A percentile compares a stretch with the other conserved stretches of the same genome.
Conservation (phyloP, 2,113 vertebrate genomes). For the Varanus salvator region DNA sequence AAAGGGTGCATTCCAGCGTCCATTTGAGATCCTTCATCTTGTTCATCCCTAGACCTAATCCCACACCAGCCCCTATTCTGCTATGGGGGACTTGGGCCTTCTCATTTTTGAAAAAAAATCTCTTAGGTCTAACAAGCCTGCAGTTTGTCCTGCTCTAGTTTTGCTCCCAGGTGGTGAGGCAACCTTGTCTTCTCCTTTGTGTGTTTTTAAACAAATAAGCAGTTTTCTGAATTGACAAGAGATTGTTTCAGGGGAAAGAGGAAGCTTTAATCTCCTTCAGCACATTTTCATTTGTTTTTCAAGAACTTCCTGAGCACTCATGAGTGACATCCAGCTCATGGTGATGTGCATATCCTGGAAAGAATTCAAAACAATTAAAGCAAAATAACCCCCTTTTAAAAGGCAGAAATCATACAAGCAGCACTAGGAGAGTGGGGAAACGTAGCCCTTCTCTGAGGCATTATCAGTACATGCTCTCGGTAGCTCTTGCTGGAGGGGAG, state of each 20-base stretch:
- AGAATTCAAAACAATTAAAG: constrained; percentile 10
- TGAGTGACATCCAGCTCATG: constrained; percentile 20
- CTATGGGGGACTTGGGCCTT: too few relatives aligned
- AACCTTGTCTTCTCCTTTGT: neutral
- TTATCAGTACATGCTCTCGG: neutral
- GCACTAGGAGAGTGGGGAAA: neutral
- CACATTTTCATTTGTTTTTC: neutral
- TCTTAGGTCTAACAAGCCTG: too few relatives aligned
- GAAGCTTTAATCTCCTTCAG: neutral
- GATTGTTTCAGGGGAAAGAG: neutral
- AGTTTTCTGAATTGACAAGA: neutral
- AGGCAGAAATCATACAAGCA: neutral
- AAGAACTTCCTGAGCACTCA: constrained; percentile 8
- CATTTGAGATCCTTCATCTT: too few relatives aligned
- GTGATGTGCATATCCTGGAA: constrained; percentile 9
- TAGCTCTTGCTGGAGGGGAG: neutral
- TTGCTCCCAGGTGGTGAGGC: neutral
- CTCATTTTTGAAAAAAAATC: too few relatives aligned
- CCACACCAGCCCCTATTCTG: too few relatives aligned
- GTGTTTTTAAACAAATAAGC: neutral
- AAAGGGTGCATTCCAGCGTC: too few relatives aligned
- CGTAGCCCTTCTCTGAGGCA: neutral
- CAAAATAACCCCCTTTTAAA: neutral
- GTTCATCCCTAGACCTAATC: too few relatives aligned
- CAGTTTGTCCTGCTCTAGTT: neutral